These are phyloP conservation scores for Drosophila gaucha DNA, from an alignment of 2,888 invertebrate species.

Conservation along the genomic window DNA sequence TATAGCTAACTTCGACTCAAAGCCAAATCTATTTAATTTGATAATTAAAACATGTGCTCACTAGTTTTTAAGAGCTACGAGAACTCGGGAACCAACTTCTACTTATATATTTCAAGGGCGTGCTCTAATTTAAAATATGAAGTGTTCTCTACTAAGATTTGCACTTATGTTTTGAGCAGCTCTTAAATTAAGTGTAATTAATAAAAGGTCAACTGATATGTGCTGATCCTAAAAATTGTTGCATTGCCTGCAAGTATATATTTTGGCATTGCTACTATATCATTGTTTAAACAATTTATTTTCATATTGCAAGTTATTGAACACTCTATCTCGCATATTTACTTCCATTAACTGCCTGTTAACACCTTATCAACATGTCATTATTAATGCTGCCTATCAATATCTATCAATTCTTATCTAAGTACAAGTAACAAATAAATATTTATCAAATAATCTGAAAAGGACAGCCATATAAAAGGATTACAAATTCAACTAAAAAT, in stretches of 20 bases:
- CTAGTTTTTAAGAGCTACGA: neutral
- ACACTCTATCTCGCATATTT: neutral
- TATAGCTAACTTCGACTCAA: neutral
- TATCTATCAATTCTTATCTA: constrained; percentile 27
- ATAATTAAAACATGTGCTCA: neutral
- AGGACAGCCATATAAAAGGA: neutral
- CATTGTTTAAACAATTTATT: neutral
- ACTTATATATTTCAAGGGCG: neutral
- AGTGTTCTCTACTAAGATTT: neutral
- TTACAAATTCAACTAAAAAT: neutral
- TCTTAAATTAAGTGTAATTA: neutral
- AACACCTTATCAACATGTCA: constrained; percentile 19
- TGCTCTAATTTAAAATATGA: neutral
- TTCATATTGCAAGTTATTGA: neutral
- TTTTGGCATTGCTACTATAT: neutral
- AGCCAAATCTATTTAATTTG: neutral
- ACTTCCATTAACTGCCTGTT: neutral
- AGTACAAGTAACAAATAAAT: constrained; percentile 13
- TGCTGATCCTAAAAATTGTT: neutral
- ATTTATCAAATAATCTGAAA: constrained; percentile 28
- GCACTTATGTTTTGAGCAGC: neutral
- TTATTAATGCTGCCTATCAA: constrained; percentile 2
- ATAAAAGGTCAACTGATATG: neutral
- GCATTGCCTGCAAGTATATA: neutral
- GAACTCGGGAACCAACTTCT: neutral